A percentile compares a stretch with the other conserved stretches of the same genome.
Conservation (phyloP, 1,140 invertebrate genomes). For the Rhopalosiphum padi region DNA sequence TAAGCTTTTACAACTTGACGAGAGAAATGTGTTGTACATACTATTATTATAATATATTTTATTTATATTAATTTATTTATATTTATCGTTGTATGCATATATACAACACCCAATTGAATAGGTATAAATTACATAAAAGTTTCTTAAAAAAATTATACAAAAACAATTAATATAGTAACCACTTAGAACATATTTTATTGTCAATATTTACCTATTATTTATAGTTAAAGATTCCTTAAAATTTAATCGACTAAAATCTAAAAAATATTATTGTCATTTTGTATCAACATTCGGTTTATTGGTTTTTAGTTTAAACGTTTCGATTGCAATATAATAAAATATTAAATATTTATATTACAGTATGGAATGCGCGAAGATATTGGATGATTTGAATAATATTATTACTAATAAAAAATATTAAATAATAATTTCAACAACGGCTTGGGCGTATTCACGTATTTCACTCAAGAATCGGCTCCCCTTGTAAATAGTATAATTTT, state of each 20-base stretch:
- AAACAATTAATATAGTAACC: background rate
- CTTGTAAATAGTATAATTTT: background rate
- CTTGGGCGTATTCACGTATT: background rate
- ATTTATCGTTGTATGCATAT: background rate
- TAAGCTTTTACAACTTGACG: background rate
- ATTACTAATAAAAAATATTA: background rate
- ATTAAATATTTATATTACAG: background rate
- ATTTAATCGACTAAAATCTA: constrained; percentile 32
- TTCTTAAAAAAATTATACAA: background rate
- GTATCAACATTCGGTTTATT: constrained; percentile 37
- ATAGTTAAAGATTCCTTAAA: constrained; percentile 2
- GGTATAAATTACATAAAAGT: background rate
- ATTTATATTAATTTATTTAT: background rate
- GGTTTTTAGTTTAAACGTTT: background rate
- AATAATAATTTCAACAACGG: background rate
- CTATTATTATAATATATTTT: background rate
- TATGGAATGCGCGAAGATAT: background rate
- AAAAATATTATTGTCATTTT: constrained; percentile 54
- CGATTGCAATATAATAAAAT: background rate
- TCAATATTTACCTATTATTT: constrained; percentile 34
- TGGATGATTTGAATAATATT: background rate
- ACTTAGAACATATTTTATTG: constrained; percentile 38
- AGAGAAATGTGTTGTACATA: background rate
- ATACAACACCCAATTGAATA: background rate
- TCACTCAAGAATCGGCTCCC: background rate